Percentiles rank a stretch among this genome's conserved stretches.
Evolutionary conservation across 2,113 vertebrate species (phyloP).

Genomic region (Hypocryptadius cinnamomeus): DNA sequence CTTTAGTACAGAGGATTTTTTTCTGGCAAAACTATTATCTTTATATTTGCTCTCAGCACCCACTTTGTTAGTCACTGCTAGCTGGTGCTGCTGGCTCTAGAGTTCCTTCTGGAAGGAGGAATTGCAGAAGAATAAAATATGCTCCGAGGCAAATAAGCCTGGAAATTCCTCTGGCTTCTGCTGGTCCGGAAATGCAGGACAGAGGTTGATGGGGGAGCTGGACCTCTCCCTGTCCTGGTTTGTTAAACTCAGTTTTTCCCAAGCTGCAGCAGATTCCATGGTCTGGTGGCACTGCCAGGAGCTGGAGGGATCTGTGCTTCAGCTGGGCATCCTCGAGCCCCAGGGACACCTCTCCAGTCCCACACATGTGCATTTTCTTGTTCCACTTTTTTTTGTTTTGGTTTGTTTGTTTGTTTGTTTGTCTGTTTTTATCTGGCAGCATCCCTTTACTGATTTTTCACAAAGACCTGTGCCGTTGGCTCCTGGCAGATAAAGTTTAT

Average conservation of each 20-base stretch:
- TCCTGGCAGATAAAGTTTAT: not conserved
- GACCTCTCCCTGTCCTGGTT: not conserved
- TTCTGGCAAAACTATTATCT: not conserved
- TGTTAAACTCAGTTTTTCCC: not conserved
- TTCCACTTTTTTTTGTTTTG: not conserved
- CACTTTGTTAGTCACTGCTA: not conserved
- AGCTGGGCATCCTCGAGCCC: fast-evolving
- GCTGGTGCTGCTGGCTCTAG: not conserved
- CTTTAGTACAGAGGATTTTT: not conserved
- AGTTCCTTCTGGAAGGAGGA: not conserved
- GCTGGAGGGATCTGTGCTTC: not conserved
- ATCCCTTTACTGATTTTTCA: not conserved
- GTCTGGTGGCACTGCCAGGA: fast-evolving
- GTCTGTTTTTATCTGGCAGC: not conserved
- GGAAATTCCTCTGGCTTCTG: not conserved
- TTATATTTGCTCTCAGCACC: not conserved
- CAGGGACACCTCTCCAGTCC: not conserved
- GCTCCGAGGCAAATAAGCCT: not conserved
- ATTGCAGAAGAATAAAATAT: not conserved
- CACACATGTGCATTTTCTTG: fast-evolving
- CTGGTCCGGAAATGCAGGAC: not conserved
- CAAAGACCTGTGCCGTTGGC: fast-evolving
- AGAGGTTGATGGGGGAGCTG: not conserved
- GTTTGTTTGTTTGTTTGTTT: no score
- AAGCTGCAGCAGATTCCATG: not conserved